Base-by-base conservation (phyloP, 2,113 vertebrate species). In the Elephantulus edwardii region DNA sequence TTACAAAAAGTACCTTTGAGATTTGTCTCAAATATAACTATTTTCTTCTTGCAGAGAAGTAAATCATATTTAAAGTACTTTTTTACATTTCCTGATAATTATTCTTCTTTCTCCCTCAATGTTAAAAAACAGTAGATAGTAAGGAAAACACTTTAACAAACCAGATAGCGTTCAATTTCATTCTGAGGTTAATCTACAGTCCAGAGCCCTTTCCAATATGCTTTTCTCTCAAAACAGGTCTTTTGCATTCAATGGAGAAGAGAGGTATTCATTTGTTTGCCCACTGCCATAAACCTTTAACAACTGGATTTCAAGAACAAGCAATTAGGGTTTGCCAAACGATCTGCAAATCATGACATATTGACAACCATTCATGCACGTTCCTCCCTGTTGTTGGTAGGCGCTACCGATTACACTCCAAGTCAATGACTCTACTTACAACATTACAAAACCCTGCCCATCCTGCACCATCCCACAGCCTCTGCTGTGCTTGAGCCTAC, bases 1-100 rank as follows among this genome's bases (percentile, higher is more conserved):
- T 42, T 60, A 89, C 26, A 92, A 88, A 93, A 86, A n/a, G 38
- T 28, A 91, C 66, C 46, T 89, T 87, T 83, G n/a, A 75, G 72
- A 89, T 83, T 35, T 91, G 75, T 84, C 40, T 30, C 14, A 84
- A 93, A 85, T 56, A n/a, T n/a, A n/a, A n/a, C n/a, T n/a, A n/a
- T n/a, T n/a, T n/a, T 11, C 54, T 40, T 78, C 48, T 56, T 75
- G 66, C 14, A 88, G n/a, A 8, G n/a, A 93, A 83, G 20, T 76
- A 79, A 86, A 78, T 48, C 74, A 79, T 66, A 86, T 22, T 33
- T 35, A 76, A 93, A 78, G 72, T 71, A 85, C 64, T 78, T 46
- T 74, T 88, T 88, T 76, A 72, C 80, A 77, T 83, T 86, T 89
- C 80, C 85, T 86, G 83, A n/a, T 48, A 16, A 90, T 82, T 13